Conservation (phyloP, 2,797 vertebrate species). For the Neopelma chrysocephalum region DNA sequence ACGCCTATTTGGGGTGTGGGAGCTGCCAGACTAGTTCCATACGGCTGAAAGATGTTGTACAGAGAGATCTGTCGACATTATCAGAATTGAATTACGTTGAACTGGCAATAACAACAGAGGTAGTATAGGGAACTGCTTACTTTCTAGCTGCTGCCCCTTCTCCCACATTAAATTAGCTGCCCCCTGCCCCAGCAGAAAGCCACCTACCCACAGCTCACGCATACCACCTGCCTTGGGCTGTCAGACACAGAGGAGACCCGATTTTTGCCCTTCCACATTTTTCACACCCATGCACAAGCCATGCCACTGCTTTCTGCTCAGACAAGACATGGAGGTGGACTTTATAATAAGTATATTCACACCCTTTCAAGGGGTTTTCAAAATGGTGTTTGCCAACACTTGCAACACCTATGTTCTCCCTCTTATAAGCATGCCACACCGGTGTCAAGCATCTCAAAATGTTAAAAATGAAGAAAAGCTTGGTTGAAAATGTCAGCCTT, state of each 20-base stretch:
- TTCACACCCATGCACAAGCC: background rate
- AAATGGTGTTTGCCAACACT: background rate
- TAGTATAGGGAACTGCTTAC: background rate
- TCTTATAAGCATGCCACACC: background rate
- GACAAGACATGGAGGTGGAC: background rate
- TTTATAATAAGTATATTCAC: background rate
- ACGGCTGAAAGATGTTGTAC: conserved; percentile 6
- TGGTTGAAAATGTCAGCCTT: background rate
- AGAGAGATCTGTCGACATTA: conserved; percentile 34
- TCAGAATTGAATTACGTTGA: conserved; percentile 47
- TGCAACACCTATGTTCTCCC: background rate
- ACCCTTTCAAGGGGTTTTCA: background rate
- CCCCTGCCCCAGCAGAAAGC: background rate
- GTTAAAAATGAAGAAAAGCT: background rate
- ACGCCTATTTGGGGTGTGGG: background rate
- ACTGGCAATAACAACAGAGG: conserved; percentile 15
- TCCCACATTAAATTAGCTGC: background rate
- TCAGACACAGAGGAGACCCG: background rate
- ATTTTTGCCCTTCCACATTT: background rate
- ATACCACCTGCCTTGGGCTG: background rate
- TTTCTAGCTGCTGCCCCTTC: background rate
- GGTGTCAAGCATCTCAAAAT: background rate
- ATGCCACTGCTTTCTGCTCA: background rate
- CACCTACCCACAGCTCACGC: background rate
- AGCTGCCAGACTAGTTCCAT: conserved; percentile 44